Base-by-base conservation (phyloP, 2,113 vertebrate species). In the Anhinga anhinga region DNA sequence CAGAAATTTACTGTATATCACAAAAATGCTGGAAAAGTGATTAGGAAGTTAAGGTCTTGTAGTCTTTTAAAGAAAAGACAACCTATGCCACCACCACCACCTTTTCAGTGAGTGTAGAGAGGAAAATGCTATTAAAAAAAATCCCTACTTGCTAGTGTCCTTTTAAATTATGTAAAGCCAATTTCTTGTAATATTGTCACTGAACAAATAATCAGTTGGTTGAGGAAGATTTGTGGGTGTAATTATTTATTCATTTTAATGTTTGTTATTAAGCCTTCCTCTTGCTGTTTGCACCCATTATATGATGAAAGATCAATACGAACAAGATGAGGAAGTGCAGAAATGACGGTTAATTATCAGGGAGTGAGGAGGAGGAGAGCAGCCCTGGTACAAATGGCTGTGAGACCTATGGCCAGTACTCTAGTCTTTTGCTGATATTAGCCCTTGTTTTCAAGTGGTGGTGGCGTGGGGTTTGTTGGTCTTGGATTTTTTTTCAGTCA, bases 201-300 rank as follows among this genome's bases (percentile, higher is more conserved):
- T 97, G 94, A 98, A 96, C 97, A 98, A 98, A 98, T 97, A 98
- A 96, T 97, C 94, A 94, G 85, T 97, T 96, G 47, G 65, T 96
- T 97, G 93, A 97, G 61, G 66, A 98, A 98, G 97, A 98, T 98
- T 97, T 98, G 98, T 98, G 93, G 65, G 77, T 97, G 74, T 93
- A 98, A 98, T 98, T 98, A 98, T 97, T 98, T 98, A 98, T 98
- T 98, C 96, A 97, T 98, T 98, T 98, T 97, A 97, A 96, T 97
- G 93, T 97, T 98, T 97, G 95, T 96, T 98, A 98, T 97, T 97
- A 98, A 97, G 95, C 72, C 93, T 98, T 98, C 79, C 86, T 97
- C 84, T 97, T 97, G 69, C 86, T 97, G 97, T 97, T 97, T 97
- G 95, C 94, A 91, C 93, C 92, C 70, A 97, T 98, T 97, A 97